phyloP scores from a whole-genome alignment of 2,888 invertebrate species.

The Coleophora flavipennella region DNA sequence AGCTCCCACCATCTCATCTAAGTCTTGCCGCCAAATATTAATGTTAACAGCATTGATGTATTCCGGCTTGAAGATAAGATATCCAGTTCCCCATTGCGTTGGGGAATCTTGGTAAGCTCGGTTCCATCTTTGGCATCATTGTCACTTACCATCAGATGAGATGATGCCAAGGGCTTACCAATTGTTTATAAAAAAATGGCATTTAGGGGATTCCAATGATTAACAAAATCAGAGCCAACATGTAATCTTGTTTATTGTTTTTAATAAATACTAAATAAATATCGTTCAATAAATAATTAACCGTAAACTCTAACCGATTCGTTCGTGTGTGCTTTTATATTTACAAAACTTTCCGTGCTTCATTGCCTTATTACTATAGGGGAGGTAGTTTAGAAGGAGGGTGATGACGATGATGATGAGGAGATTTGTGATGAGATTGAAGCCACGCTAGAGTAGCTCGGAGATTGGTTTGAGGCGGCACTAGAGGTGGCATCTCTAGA shows the following conservation, averaged over 20 bases:
- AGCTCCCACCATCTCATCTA: too few species aligned
- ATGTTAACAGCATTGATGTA: too few species aligned
- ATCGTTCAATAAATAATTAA: slow-evolving; percentile 56
- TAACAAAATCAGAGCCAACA: slow-evolving; percentile 28
- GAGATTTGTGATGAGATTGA: slow-evolving; percentile 53
- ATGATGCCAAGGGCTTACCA: too few species aligned
- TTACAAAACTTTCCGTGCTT: slow-evolving; percentile 27
- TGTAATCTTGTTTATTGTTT: slow-evolving; percentile 46
- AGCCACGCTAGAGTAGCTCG: slow-evolving; percentile 61
- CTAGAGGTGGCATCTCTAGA: slow-evolving; percentile 52
- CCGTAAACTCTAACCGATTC: slow-evolving; percentile 52
- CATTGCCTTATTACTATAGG: slow-evolving; percentile 24
- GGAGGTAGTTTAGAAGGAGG: slow-evolving; percentile 48
- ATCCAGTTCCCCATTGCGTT: too few species aligned
- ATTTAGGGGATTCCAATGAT: neutral
- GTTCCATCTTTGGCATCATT: too few species aligned
- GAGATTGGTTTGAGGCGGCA: slow-evolving; percentile 47
- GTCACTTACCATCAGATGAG: too few species aligned
- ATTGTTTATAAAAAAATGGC: too few species aligned
- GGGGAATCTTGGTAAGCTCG: too few species aligned
- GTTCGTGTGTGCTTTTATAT: slow-evolving; percentile 46
- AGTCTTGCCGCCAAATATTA: too few species aligned
- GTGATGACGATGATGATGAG: slow-evolving; percentile 41
- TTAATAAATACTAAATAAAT: slow-evolving; percentile 64
- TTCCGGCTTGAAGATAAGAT: too few species aligned